Evolutionary conservation across 1,140 invertebrate genomes (phyloP).

Genomic region (Atta texana): DNA sequence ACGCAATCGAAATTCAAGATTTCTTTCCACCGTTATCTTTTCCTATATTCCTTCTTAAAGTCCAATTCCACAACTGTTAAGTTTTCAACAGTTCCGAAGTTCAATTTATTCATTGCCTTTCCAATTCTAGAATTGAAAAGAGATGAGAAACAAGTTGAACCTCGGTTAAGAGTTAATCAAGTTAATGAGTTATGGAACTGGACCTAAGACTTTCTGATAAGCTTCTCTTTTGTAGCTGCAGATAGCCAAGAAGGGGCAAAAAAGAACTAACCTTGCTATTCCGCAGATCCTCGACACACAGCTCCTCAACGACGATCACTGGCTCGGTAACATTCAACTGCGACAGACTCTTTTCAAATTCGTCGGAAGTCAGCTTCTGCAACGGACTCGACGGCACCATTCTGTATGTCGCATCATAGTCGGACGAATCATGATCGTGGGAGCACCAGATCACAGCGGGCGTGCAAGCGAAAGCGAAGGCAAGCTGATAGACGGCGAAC

Average conservation of each 20-base stretch:
- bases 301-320: slow-evolving; percentile 77
- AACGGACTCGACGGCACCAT: slow-evolving; percentile 71
- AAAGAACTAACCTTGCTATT: slow-evolving; percentile 75
- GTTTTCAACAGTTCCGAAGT: no score
- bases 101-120: no score
- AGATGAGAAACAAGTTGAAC: no score
- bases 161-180: no score
- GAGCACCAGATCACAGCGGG: slow-evolving; percentile 80
- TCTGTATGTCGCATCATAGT: slow-evolving; percentile 24
- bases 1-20: neutral
- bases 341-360: slow-evolving; percentile 31
- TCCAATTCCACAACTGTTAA: no score
- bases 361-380: slow-evolving; percentile 73
- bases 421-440: slow-evolving; percentile 48
- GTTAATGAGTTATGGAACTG: no score
- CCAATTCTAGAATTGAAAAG: no score
- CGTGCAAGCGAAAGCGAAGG: slow-evolving; percentile 66
- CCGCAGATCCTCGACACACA: slow-evolving; percentile 82
- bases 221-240: slow-evolving; percentile 76
- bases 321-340: slow-evolving; percentile 2
- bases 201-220: no score
- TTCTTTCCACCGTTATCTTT: neutral
- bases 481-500: slow-evolving; percentile 50
- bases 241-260: slow-evolving; percentile 63
- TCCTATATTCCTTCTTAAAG: neutral